Percentiles rank a stretch among this genome's conserved stretches.
Conservation (phyloP, 1,140 invertebrate species). For the Papilio polyxenes region DNA sequence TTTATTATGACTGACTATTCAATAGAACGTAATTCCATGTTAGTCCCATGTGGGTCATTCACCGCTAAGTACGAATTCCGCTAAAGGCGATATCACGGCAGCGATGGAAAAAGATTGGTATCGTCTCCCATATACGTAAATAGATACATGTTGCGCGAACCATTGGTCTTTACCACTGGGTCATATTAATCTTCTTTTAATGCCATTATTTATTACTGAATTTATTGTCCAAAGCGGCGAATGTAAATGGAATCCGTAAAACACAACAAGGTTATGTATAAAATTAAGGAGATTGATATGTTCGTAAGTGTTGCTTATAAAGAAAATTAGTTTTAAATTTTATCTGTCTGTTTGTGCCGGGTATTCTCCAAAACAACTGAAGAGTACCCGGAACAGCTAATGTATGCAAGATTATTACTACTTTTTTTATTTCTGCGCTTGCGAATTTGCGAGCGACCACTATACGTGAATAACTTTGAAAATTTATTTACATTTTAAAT, state of each 20-base stretch:
- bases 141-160: not conserved
- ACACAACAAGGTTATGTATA: too few species aligned
- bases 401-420: too few species aligned
- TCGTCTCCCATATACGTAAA: not conserved
- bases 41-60: conserved; percentile 15
- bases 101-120: conserved; percentile 23
- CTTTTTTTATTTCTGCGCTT: too few species aligned
- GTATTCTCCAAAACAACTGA: too few species aligned
- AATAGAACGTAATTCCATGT: not conserved
- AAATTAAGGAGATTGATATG: too few species aligned
- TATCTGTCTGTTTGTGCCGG: too few species aligned
- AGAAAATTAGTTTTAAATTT: too few species aligned
- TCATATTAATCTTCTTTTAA: conserved; percentile 17
- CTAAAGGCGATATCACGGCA: conserved; percentile 16
- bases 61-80: not conserved
- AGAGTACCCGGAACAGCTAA: too few species aligned
- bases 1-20: not conserved
- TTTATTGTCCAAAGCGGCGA: not conserved
- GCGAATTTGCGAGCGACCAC: too few species aligned
- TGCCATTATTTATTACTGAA: not conserved
- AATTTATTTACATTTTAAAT: too few species aligned
- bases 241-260: not conserved
- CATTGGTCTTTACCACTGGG: not conserved
- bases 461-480: too few species aligned
- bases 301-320: too few species aligned